phyloP scores from a whole-genome alignment of 1,140 invertebrate species.

The Neodiprion virginianus region DNA sequence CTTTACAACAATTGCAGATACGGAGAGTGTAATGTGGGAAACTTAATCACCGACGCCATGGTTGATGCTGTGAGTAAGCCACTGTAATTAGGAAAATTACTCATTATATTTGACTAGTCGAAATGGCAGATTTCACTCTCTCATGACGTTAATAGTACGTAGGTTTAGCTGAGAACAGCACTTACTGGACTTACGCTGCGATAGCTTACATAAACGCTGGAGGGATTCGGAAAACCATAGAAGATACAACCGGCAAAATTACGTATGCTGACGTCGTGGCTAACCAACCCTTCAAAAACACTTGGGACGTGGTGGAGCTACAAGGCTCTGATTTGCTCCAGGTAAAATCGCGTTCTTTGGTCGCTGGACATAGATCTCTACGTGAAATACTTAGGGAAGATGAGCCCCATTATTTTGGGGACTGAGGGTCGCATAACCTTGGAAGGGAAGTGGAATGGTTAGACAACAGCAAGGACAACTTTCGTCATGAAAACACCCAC shows the following conservation, averaged over 20 bases:
- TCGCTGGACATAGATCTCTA: slow-evolving; percentile 36
- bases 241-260: slow-evolving; percentile 63
- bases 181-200: slow-evolving; percentile 71
- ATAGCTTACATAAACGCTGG: slow-evolving; percentile 76
- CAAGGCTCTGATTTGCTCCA: slow-evolving; percentile 67
- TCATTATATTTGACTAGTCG: not conserved
- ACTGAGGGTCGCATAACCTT: slow-evolving; percentile 35
- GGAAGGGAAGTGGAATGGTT: slow-evolving; percentile 11
- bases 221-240: slow-evolving; percentile 69
- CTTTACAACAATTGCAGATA: slow-evolving; percentile 65
- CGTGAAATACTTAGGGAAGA: slow-evolving; percentile 34
- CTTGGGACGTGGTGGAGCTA: slow-evolving; percentile 70
- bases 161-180: slow-evolving; percentile 42
- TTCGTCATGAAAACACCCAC: too few species aligned
- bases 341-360: slow-evolving; percentile 58
- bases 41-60: slow-evolving; percentile 76
- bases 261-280: slow-evolving; percentile 72
- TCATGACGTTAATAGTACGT: slow-evolving; percentile 47
- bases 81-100: not conserved
- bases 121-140: not conserved
- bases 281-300: slow-evolving; percentile 76
- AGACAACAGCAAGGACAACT: too few species aligned
- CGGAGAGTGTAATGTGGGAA: slow-evolving; percentile 79
- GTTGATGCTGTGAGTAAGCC: slow-evolving; percentile 62
- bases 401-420: slow-evolving; percentile 39